A percentile compares a stretch with the other conserved stretches of the same genome.
These are phyloP conservation scores for Clupea harengus DNA, from an alignment of 2,113 vertebrate species.

Conservation along the genomic window DNA sequence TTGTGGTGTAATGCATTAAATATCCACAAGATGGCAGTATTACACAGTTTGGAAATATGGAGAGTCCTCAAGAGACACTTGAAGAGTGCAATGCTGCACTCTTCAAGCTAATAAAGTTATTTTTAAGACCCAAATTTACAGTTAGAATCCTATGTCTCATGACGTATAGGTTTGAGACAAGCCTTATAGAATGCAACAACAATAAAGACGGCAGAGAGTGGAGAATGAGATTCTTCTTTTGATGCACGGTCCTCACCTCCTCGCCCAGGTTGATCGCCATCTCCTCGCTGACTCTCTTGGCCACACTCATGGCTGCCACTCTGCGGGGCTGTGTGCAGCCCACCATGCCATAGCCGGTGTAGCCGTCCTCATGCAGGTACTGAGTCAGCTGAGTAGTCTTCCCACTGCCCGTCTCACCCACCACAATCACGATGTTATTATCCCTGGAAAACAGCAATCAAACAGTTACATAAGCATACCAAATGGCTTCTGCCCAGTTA, in stretches of 20 bases:
- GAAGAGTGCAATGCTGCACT: neutral
- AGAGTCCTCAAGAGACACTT: neutral
- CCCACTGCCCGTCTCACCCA: constrained; percentile 95
- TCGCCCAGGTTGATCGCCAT: constrained; percentile 88
- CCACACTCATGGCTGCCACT: constrained; percentile 97
- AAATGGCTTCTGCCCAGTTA: no score
- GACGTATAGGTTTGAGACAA: neutral
- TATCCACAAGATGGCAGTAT: neutral
- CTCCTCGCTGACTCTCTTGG: constrained; percentile 97
- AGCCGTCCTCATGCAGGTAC: constrained; percentile 95
- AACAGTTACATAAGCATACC: neutral
- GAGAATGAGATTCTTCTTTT: neutral
- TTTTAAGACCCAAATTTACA: neutral
- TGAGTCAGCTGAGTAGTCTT: constrained; percentile 98
- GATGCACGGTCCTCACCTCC: constrained; percentile 77
- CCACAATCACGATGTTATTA: constrained; percentile 98
- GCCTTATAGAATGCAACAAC: neutral
- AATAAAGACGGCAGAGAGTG: neutral
- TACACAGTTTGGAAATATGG: neutral
- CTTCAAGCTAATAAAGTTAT: no score
- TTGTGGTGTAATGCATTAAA: neutral
- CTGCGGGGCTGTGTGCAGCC: constrained; percentile 95
- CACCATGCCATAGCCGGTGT: constrained; percentile 96
- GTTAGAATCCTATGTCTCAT: neutral
- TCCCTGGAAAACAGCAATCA: constrained; percentile 72